Conservation (phyloP, 53 echinoderm and acorn worm species). For the Patiria pectinifera region DNA sequence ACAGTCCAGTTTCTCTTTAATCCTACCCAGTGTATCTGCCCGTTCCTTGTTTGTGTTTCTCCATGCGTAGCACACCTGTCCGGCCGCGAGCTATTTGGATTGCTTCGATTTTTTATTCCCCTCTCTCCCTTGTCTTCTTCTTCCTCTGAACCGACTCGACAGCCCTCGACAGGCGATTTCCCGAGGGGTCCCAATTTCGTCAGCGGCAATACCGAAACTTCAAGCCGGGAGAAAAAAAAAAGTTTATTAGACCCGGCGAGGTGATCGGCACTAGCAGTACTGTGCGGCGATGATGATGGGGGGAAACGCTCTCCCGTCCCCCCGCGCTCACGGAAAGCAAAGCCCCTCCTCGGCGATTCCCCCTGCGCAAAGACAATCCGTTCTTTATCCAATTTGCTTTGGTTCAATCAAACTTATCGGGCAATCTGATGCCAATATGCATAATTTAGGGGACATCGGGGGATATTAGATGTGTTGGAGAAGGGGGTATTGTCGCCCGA, state of each 20-base stretch:
- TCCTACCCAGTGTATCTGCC: conserved; percentile 13
- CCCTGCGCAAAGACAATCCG: conserved; percentile 60
- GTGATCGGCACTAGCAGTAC: conserved; percentile 34
- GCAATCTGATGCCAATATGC: conserved; percentile 66
- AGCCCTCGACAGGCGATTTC: conserved; percentile 59
- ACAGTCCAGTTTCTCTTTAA: conserved; percentile 12
- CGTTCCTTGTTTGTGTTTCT: conserved; percentile 45
- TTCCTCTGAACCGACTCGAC: conserved; percentile 50
- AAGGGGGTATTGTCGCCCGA: conserved; percentile 55
- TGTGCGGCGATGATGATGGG: not conserved
- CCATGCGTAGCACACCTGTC: conserved; percentile 65
- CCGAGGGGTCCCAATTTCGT: conserved; percentile 57
- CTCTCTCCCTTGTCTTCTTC: conserved; percentile 3
- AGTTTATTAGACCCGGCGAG: conserved; percentile 56
- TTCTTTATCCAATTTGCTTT: conserved; percentile 59
- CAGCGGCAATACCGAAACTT: conserved; percentile 65
- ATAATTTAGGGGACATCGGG: conserved; percentile 64
- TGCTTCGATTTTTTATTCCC: conserved; percentile 58
- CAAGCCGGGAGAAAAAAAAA: conserved; percentile 40
- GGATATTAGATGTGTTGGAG: conserved; percentile 63
- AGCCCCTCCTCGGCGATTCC: conserved; percentile 23
- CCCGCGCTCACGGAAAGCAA: not conserved
- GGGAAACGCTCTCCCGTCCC: conserved; percentile 46
- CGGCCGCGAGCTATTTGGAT: conserved; percentile 63
- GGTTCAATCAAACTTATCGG: conserved; percentile 65